Evolutionary conservation across 2,797 vertebrate genomes (phyloP), one percentile per base, ranked within the genome.

Genomic region (Scyliorhinus canicula): DNA sequence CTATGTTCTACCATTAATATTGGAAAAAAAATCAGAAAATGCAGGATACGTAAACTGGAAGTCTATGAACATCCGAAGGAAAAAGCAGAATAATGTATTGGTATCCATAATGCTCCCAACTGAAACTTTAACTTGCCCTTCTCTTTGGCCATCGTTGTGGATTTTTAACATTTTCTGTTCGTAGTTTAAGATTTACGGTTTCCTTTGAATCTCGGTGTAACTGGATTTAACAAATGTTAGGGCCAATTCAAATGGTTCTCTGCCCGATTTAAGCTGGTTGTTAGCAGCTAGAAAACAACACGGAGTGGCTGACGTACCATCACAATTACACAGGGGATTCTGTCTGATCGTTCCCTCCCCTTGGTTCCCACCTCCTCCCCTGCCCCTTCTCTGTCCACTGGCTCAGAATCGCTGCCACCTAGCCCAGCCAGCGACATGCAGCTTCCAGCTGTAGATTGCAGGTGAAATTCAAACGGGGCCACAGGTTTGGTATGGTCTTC

Each of bases 21-120:
- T 21, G 44, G 69, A 52, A 95, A 65, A 93, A 88, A 60, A 94
- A 40, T 47, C 77, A 77, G 35, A 60, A 40, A 93, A 47, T 40
- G 77, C 35, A 14, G 57, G 24, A n/a, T 60, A 71, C 19, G 44
- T 12, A 60, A 9, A 95, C 28, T n/a, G 55, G 14, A 24, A 71
- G 44, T 35, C 50, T 52, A 11, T 82, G 57, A 44, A 63, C n/a
- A 11, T 9, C n/a, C 24, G 57, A 90, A 16, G 28, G 57, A 60
- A 57, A n/a, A 57, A 14, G 35, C 40, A 40, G n/a, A 40, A 16
- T n/a, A 24, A 19, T 21, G 52, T 6, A 90, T 35, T 40, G 35
- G 16, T 40, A 63, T 40, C 86, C 14, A 90, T n/a, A 19, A 60
- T 14, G n/a, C 19, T 63, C 86, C 57, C 57, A 40, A 14, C n/a